These are phyloP conservation scores for Megaceryle torquata DNA, from an alignment of 2,113 vertebrate genomes.

Conservation along the genomic window DNA sequence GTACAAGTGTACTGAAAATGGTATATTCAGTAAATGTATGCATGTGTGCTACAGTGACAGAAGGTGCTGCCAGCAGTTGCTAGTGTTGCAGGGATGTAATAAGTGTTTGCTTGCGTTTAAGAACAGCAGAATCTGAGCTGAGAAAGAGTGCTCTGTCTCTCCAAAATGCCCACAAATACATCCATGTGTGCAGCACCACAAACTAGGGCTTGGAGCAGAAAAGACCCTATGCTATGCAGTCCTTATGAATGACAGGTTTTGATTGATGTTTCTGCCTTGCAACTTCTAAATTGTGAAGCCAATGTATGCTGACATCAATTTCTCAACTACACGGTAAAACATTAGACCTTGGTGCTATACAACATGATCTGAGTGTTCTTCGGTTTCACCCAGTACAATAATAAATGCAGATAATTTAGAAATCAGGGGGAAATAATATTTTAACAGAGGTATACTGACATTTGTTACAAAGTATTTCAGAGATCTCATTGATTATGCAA, in stretches of 20 bases:
- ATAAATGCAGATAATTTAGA: neutral
- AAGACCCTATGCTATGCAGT: neutral
- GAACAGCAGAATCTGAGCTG: neutral
- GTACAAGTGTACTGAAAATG: constrained; percentile 34
- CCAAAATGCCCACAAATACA: neutral
- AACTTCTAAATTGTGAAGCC: neutral
- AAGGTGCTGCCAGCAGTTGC: neutral
- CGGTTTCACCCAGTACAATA: neutral
- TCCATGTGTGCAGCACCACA: neutral
- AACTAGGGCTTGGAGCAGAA: neutral
- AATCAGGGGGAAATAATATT: neutral
- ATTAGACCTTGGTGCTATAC: neutral
- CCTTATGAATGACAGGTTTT: neutral
- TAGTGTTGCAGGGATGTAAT: neutral
- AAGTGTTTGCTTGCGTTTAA: constrained; percentile 14
- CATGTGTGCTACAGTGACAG: neutral
- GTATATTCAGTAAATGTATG: neutral
- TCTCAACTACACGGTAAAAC: neutral
- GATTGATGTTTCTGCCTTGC: neutral
- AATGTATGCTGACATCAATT: neutral
- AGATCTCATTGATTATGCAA: neutral
- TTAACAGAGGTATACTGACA: neutral
- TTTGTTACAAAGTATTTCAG: neutral
- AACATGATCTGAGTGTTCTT: neutral
- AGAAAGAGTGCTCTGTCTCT: neutral